Conservation (phyloP, 2,888 invertebrate species). For the Panzeria rudis region DNA sequence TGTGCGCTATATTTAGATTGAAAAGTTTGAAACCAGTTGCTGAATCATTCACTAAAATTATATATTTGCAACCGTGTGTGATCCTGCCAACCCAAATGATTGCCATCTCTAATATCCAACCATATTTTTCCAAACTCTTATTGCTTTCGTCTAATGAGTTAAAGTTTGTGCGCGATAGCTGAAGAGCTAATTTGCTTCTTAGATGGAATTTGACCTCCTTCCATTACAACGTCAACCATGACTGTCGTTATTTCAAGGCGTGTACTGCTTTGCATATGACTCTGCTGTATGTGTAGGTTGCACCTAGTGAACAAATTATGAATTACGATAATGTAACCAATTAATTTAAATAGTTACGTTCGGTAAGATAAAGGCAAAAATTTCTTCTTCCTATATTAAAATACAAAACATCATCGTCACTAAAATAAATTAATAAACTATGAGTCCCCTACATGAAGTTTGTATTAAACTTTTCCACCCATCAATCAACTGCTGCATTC, state of each 20-base stretch:
- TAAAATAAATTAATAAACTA: neutral
- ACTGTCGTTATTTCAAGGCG: neutral
- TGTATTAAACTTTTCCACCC: neutral
- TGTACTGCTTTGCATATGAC: neutral
- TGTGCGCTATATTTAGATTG: no score
- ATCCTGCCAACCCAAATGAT: neutral
- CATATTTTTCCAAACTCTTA: no score
- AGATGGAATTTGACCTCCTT: neutral
- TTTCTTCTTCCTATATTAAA: constrained; percentile 1
- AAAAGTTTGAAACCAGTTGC: no score
- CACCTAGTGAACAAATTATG: neutral
- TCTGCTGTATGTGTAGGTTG: neutral
- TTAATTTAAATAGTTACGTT: neutral
- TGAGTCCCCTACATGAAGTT: constrained; percentile 3
- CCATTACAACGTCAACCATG: neutral
- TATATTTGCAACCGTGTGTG: neutral
- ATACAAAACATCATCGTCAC: neutral
- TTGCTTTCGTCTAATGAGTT: no score
- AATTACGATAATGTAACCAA: neutral
- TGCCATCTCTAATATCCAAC: no score
- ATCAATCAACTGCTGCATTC: constrained; percentile 28
- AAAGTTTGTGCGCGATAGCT: neutral
- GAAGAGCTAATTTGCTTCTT: neutral
- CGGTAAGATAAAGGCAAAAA: neutral
- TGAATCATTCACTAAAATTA: neutral